phyloP scores from a whole-genome alignment of 1,140 invertebrate species.

The Ganaspis sp. region DNA sequence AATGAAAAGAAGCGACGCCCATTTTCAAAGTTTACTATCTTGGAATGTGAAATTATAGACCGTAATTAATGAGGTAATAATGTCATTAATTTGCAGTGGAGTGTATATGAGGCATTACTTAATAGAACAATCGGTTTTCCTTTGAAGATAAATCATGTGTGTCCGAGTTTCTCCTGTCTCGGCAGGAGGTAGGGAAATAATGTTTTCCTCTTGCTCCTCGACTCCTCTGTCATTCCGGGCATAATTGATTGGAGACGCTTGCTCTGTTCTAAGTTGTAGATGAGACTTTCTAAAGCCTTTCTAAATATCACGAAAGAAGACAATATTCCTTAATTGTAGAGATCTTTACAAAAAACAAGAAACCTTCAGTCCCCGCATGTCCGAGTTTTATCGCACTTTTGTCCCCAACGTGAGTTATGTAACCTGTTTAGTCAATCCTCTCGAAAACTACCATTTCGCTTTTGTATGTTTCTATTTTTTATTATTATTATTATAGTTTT shows the following conservation, averaged over 20 bases:
- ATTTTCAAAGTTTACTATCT: neutral
- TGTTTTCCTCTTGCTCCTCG: constrained; percentile 14
- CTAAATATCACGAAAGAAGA: constrained; percentile 42
- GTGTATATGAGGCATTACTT: neutral
- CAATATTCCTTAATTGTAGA: neutral
- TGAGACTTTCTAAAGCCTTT: constrained; percentile 63
- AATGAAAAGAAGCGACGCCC: neutral
- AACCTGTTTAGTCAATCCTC: neutral
- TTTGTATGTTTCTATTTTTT: no score
- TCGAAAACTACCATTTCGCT: no score
- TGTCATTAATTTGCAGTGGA: neutral
- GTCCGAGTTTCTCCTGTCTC: constrained; percentile 48
- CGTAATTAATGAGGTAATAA: neutral
- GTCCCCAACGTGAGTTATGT: neutral
- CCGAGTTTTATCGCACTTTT: neutral
- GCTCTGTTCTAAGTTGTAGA: constrained; percentile 44
- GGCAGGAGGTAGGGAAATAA: constrained; percentile 41
- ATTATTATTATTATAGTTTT: no score
- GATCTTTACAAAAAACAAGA: neutral
- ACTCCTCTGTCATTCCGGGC: constrained; percentile 29
- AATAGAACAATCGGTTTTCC: constrained; percentile 7
- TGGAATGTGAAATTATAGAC: neutral
- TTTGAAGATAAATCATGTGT: constrained; percentile 50
- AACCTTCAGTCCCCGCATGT: neutral
- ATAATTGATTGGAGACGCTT: constrained; percentile 56